These are phyloP conservation scores for Salminus brasiliensis DNA, from an alignment of 2,113 vertebrate genomes.

Conservation along the genomic window DNA sequence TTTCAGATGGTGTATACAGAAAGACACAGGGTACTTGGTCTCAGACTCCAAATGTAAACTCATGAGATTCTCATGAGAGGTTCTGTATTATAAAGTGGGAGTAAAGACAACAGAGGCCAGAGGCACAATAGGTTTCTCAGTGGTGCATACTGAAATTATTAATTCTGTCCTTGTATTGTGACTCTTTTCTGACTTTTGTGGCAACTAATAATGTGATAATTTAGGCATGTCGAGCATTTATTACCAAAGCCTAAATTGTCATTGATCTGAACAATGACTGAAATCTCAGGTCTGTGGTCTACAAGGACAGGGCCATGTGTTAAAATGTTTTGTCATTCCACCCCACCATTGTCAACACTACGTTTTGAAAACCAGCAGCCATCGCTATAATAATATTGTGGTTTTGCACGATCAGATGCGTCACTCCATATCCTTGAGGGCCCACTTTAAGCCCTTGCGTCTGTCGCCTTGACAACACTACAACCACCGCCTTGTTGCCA, in stretches of 20 bases:
- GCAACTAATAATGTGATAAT: background rate
- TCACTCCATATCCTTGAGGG: conserved; percentile 17
- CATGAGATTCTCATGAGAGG: background rate
- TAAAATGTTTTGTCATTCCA: background rate
- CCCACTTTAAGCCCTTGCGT: conserved; percentile 22
- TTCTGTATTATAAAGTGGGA: background rate
- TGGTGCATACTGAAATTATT: background rate
- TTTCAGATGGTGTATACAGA: background rate
- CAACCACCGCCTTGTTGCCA: conserved; percentile 13
- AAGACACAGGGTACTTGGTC: too few species aligned
- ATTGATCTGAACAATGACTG: background rate
- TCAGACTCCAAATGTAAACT: too few species aligned
- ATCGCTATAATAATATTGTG: background rate
- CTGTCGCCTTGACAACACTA: conserved; percentile 49
- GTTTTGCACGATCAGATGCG: background rate
- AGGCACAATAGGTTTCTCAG: background rate
- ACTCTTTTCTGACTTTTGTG: background rate
- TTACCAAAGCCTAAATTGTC: background rate
- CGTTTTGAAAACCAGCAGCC: conserved; percentile 10
- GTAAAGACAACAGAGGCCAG: background rate
- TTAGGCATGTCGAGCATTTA: background rate
- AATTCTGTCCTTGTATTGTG: background rate
- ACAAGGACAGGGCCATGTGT: background rate
- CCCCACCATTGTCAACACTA: background rate
- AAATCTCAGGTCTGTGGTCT: background rate